Percentiles rank a stretch among this genome's conserved stretches.
Conservation (phyloP, 2,113 vertebrate genomes). For the Falco punctatus region DNA sequence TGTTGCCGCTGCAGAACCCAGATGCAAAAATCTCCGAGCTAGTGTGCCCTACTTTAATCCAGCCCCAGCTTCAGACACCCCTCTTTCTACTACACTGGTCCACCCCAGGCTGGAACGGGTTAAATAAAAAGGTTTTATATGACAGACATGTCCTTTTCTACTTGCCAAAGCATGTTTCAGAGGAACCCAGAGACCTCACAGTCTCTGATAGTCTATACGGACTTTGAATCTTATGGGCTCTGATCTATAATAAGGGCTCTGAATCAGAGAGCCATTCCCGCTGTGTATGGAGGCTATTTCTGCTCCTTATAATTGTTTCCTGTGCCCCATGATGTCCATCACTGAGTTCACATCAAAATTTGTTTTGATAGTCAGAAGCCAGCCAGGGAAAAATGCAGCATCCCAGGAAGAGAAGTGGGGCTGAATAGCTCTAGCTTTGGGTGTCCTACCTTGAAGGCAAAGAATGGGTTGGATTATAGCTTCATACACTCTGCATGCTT, state of each 20-base stretch:
- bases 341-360: background rate
- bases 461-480: background rate
- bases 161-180: background rate
- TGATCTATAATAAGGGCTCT: slow-evolving; percentile 15
- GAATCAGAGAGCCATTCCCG: background rate
- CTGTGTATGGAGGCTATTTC: slow-evolving; percentile 14
- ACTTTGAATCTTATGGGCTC: slow-evolving; percentile 15
- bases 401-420: background rate
- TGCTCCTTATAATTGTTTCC: background rate
- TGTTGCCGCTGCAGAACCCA: background rate
- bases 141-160: background rate
- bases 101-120: background rate
- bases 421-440: background rate
- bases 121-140: background rate
- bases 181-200: background rate
- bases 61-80: background rate
- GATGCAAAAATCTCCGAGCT: background rate
- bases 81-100: background rate
- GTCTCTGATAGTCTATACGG: background rate
- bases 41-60: background rate
- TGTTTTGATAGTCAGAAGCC: background rate
- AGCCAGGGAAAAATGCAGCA: background rate
- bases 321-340: background rate
- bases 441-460: background rate
- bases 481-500: background rate